phyloP scores from a whole-genome alignment of 2,797 vertebrate genomes.

The Psittacula echo region DNA sequence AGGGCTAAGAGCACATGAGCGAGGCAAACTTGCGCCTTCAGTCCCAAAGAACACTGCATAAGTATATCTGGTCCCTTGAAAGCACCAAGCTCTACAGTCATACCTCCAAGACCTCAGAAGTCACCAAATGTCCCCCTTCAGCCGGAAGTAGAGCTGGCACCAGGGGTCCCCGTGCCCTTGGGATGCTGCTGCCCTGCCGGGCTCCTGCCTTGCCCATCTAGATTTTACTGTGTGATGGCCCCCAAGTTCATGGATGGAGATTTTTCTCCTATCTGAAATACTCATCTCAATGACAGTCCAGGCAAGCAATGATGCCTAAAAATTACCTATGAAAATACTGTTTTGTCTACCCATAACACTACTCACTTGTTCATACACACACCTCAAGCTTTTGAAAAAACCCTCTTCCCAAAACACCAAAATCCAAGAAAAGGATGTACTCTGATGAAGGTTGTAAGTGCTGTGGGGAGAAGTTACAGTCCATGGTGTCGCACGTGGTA shows the following conservation, averaged over 20 bases:
- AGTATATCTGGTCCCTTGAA: neutral
- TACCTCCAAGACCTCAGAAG: neutral
- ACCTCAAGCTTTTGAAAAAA: neutral
- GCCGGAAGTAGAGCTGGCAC: neutral
- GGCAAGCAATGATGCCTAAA: neutral
- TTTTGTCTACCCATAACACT: neutral
- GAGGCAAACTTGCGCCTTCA: neutral
- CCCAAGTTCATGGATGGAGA: neutral
- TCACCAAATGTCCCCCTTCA: neutral
- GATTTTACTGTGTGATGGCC: neutral
- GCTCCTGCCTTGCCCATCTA: neutral
- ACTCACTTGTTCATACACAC: neutral
- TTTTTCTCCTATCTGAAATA: neutral
- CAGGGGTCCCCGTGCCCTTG: rapidly evolving
- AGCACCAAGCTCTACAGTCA: neutral
- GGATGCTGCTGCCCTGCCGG: neutral
- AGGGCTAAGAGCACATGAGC: neutral
- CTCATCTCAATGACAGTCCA: neutral
- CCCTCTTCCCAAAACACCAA: rapidly evolving
- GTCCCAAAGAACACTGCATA: neutral
- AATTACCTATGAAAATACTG: neutral
- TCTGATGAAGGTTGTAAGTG: neutral
- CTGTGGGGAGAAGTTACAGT: neutral
- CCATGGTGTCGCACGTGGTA: rapidly evolving
- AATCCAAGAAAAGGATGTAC: neutral